Conservation (phyloP, 2,113 vertebrate genomes). For the Climacteris rufus region DNA sequence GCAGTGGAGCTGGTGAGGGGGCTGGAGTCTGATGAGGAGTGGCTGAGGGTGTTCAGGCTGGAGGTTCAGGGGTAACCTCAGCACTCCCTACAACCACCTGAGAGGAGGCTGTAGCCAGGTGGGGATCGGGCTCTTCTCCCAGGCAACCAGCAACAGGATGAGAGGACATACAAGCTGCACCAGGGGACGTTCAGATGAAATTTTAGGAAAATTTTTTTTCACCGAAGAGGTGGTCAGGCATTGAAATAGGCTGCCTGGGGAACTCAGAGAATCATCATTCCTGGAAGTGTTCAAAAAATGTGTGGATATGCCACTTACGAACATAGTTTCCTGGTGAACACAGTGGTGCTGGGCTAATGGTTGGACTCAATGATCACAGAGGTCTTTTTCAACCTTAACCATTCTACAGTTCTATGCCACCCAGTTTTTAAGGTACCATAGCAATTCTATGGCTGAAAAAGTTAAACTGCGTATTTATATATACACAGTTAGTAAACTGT, state of each 20-base stretch:
- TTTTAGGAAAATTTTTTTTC: not conserved
- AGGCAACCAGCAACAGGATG: not conserved
- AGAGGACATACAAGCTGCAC: not conserved
- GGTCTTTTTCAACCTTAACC: not conserved
- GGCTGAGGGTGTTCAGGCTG: not conserved
- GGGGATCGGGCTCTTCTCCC: not conserved
- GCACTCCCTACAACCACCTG: not conserved
- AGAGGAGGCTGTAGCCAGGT: not conserved
- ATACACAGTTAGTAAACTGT: not conserved
- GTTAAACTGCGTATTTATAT: not conserved
- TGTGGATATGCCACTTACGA: not conserved
- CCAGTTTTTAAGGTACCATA: not conserved
- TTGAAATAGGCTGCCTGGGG: not conserved
- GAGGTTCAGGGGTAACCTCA: not conserved
- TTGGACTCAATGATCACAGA: not conserved
- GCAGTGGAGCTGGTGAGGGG: not conserved
- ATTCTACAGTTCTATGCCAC: not conserved
- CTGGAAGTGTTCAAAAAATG: not conserved
- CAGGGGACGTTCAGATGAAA: not conserved
- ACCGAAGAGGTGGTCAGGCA: not conserved
- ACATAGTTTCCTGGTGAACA: not conserved
- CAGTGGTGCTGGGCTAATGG: not conserved
- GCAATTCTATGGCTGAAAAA: not conserved
- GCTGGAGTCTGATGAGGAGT: not conserved
- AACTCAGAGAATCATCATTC: not conserved